Base-by-base conservation (phyloP, 2,113 vertebrate species). In the Oreochromis spilurus region DNA sequence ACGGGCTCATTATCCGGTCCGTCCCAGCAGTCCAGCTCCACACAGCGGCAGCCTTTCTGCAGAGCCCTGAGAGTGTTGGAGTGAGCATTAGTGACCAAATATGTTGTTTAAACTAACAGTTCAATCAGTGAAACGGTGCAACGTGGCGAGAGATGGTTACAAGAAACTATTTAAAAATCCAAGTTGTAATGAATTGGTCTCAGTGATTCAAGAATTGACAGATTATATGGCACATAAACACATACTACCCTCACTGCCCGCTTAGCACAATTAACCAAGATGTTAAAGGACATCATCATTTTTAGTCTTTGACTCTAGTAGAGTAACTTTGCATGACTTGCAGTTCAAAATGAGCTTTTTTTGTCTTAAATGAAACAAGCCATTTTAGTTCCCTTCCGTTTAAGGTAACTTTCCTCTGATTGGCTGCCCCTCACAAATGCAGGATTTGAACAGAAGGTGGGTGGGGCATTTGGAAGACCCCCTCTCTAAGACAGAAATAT, bases 11-110 rank as follows among this genome's bases (percentile, higher is more conserved):
- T 94, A 58, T 98, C 97, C 1, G 97, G 96, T 6, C 99, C 99
- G 0, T 99, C 98, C 98, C 97, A 99, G 95, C 98, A 98, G 94
- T 99, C 99, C 84, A 99, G 93, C 89, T 99, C 99, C 95, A 99
- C 93, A 16, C 99, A 99, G 84, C 99, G 98, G 83, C 98, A 99
- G 90, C 98, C 97, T 94, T 98, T 98, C 89, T 96, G 96, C 81
- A 99, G 95, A 17, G 98, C 98, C 95, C 99, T 99, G 94, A 9
- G n/a, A 53, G 16, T 81, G 14, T 34, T 34, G 31, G n/a, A 58
- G 9, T 21, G 54, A 5, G 8, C 80, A 17, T 60, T 43, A 5
- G 34, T 34, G 31, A 78, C 16, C 26, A 24, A 72, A 26, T 10
- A 12, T 31, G 17, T 21, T 29, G 21, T 48, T 77, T 17, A 11